Evolutionary conservation across 1,140 invertebrate genomes (phyloP), one percentile per base, ranked within the genome.

Genomic region (Aporrectodea caliginosa): DNA sequence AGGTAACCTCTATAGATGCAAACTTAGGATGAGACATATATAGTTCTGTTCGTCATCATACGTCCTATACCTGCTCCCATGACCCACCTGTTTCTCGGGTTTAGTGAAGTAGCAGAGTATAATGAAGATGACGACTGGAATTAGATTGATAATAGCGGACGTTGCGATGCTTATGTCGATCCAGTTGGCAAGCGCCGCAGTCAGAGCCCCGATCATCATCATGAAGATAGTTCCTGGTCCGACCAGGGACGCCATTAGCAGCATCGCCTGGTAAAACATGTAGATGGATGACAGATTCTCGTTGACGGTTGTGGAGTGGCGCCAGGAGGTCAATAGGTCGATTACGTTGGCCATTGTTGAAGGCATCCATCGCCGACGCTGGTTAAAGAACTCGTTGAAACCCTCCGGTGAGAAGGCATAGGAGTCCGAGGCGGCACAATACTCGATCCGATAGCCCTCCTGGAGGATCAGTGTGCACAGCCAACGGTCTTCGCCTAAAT

Each of bases 191-290:
- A 92, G 92, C 0, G 90, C 90, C 16, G 90, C 88, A 1, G 87
- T 85, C 68, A 91, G 89, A 14, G 91, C 90, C 34, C 91, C 91
- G 35, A 91, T 89, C 70, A 92, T 85, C 90, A 91, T 91, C 78
- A 92, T 88, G 76, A 92, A 90, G 69, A 92, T 91, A 0, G 90
- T 92, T 34, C 91, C 91, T 6, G 91, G 92, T 43, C 91, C 91
- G 1, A 92, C 83, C 78, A 92, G 88, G 0, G 91, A 90, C 0
- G 91, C 90, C 14, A 89, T 82, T 83, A 92, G 87, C 79, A 91
- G 80, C 79, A 90, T 82, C 0, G 84, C 82, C 83, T 88, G 86
- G 76, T 87, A 88, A 27, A 87, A 76, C 73, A 91, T 91, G 81
- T 91, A 92, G 33, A 90, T 89, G n/a, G 89, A 87, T 0, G 90